Percentiles rank a stretch among this genome's conserved stretches.
Conservation (phyloP, 2,888 invertebrate genomes). For the Proisotoma minuta region DNA sequence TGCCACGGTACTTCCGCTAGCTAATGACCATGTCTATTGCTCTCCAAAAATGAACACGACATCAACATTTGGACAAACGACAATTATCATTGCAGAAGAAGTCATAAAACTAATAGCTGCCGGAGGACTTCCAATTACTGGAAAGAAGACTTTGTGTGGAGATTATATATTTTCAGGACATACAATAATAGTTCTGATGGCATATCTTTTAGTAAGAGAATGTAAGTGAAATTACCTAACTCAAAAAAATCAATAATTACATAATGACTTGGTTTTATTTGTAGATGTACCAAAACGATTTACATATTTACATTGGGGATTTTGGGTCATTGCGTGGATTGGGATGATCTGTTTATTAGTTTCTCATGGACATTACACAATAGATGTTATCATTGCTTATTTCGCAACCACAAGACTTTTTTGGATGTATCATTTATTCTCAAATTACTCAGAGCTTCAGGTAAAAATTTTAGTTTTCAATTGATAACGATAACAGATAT, state of each 20-base stretch:
- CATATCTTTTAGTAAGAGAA: conserved; percentile 51
- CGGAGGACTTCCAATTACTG: conserved; percentile 50
- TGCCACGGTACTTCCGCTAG: conserved; percentile 53
- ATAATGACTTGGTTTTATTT: conserved; percentile 4
- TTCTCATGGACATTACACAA: conserved; percentile 54
- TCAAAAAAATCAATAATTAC: not conserved
- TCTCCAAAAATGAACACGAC: conserved; percentile 50
- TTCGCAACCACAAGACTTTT: conserved; percentile 54
- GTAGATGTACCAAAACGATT: conserved; percentile 52
- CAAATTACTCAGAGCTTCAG: conserved; percentile 49
- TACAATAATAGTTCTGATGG: conserved; percentile 52
- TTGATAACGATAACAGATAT: too few species aligned
- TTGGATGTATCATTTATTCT: conserved; percentile 55
- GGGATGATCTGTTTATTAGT: conserved; percentile 53
- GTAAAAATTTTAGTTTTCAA: too few species aligned
- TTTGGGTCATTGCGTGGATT: conserved; percentile 48
- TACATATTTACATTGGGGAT: conserved; percentile 51
- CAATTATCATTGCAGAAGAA: conserved; percentile 42
- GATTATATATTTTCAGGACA: conserved; percentile 54
- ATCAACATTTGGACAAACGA: conserved; percentile 26
- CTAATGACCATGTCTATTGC: conserved; percentile 51
- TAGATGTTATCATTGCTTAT: conserved; percentile 55
- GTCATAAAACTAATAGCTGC: conserved; percentile 51
- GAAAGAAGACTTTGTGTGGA: conserved; percentile 44
- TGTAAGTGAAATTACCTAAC: conserved; percentile 46